A percentile compares a stretch with the other conserved stretches of the same genome.
phyloP scores from a whole-genome alignment of 1,140 invertebrate species.

The Helicoverpa zea region DNA sequence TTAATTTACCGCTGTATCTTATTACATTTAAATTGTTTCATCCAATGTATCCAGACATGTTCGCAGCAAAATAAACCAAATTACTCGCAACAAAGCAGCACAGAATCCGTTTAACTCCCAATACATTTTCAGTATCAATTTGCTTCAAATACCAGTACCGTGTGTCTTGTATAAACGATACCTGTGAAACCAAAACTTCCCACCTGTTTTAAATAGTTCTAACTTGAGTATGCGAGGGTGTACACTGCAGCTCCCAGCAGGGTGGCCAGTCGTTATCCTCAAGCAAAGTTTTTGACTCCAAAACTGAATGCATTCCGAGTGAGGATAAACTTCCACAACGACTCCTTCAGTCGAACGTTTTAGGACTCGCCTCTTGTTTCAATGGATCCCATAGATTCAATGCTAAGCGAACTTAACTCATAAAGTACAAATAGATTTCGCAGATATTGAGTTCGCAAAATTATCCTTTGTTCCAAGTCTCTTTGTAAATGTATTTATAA shows the following conservation, averaged over 20 bases:
- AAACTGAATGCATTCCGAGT: conserved; percentile 47
- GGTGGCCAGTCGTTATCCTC: conserved; percentile 20
- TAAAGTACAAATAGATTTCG: conserved; percentile 22
- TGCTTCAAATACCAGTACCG: too few species aligned
- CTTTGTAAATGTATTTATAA: conserved; percentile 17
- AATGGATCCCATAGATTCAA: conserved; percentile 32
- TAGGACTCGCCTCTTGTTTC: conserved; percentile 13
- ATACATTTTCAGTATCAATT: too few species aligned
- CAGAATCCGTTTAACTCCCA: too few species aligned
- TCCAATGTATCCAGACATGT: too few species aligned
- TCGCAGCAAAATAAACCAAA: too few species aligned
- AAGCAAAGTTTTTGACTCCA: conserved; percentile 32
- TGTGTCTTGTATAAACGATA: too few species aligned
- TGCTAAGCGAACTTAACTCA: conserved; percentile 8
- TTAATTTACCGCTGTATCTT: too few species aligned
- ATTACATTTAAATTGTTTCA: too few species aligned
- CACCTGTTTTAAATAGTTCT: conserved; percentile 41
- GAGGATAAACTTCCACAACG: conserved; percentile 43
- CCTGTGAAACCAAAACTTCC: neutral
- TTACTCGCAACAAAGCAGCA: too few species aligned
- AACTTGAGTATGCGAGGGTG: conserved; percentile 3
- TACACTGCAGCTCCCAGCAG: neutral
- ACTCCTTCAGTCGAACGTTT: conserved; percentile 40
- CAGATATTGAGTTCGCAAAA: neutral
- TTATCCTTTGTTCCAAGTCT: neutral